phyloP scores from a whole-genome alignment of 2,113 vertebrate genomes.

The Neopipo cinnamomea region DNA sequence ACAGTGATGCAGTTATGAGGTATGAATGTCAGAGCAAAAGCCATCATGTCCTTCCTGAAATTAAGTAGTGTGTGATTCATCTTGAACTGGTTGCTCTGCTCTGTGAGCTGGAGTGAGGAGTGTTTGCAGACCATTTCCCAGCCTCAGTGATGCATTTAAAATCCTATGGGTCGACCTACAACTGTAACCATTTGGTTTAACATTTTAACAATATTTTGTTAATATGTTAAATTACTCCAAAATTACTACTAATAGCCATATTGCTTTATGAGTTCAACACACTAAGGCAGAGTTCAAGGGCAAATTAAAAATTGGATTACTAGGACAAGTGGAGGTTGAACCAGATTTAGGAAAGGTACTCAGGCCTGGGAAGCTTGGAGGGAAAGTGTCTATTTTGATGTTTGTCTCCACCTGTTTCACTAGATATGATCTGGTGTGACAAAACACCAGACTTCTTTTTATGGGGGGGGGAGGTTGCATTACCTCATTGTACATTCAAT shows the following conservation, averaged over 20 bases:
- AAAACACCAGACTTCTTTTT: not conserved
- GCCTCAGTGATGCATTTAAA: not conserved
- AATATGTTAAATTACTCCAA: too few relatives aligned
- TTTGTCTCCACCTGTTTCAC: not conserved
- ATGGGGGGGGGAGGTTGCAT: rapidly evolving
- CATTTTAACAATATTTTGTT: too few relatives aligned
- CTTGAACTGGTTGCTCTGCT: not conserved
- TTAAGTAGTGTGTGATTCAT: not conserved
- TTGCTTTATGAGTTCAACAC: not conserved
- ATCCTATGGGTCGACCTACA: rapidly evolving
- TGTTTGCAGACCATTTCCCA: not conserved
- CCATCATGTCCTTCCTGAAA: not conserved
- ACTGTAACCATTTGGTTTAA: not conserved
- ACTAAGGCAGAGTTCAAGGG: not conserved
- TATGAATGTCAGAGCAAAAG: not conserved
- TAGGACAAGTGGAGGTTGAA: not conserved
- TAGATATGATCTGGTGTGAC: not conserved
- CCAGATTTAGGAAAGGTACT: not conserved
- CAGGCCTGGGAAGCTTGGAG: not conserved
- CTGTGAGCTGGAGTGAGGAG: not conserved
- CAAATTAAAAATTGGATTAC: not conserved
- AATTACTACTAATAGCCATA: not conserved
- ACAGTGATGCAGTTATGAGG: not conserved
- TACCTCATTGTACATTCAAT: not conserved
- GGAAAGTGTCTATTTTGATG: not conserved